Base-by-base conservation (phyloP, 2,113 vertebrate species). In the Cyprinodon variegatus region DNA sequence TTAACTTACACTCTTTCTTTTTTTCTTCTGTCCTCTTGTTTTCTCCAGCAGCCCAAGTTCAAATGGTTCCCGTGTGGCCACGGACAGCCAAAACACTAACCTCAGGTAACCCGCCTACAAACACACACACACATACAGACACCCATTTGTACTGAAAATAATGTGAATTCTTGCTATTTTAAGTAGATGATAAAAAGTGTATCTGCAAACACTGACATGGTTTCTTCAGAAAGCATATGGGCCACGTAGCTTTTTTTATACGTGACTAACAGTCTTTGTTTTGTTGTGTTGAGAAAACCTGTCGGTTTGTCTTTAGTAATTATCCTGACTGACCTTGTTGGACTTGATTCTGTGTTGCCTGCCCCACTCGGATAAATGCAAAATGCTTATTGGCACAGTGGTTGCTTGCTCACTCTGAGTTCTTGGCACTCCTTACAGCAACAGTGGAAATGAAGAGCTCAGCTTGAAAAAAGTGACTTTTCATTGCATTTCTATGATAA, bases 21-120 rank as follows among this genome's bases (percentile, higher is more conserved):
- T n/a, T 72, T 62, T 57, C 46, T 37, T 36, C 67, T 64, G 53
- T 41, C 65, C 76, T 76, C 43, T 70, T 65, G 48, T 83, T 85
- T 77, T 78, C 70, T 83, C 77, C 74, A 79, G 78, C 91, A 93
- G 91, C 79, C 92, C 93, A 39, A 94, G 88, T 89, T 89, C 93
- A 86, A 94, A 94, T 82, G 93, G 93, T 82, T 92, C 91, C 89
- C 92, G 93, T 71, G 90, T 90, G 81, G 86, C 90, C 83, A 88
- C 82, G 76, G 93, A 94, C 50, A 90, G 91, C 93, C 91, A 94
- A 81, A 93, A 94, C 92, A 92, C 90, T 91, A 94, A 94, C 91
- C 85, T 93, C 91, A 94, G 93, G 93, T 94, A 92, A 93, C 86
- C 81, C 40, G 15, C 59, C 50, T 13, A 74, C 41, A 70, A 76